These are phyloP conservation scores for Gryon sp. DNA, from an alignment of 1,140 invertebrate species.

Conservation along the genomic window DNA sequence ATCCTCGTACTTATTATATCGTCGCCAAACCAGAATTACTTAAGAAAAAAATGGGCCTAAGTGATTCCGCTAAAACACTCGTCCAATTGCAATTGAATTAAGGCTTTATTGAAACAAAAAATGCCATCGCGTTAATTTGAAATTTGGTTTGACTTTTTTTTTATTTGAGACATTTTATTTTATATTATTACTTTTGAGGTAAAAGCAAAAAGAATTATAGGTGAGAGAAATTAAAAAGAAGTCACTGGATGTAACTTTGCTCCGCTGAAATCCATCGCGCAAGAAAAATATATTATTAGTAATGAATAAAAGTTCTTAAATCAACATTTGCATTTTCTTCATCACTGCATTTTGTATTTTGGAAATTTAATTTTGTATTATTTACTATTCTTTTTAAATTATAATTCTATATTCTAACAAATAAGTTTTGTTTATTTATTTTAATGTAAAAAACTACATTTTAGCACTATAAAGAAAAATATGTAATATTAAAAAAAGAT, in stretches of 20 bases:
- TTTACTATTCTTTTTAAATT: slow-evolving; percentile 2
- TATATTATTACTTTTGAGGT: slow-evolving; percentile 1
- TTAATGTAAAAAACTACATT: too few species aligned
- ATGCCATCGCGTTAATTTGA: not conserved
- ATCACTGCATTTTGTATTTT: not conserved
- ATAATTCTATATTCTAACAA: slow-evolving; percentile 7
- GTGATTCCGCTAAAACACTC: slow-evolving; percentile 22
- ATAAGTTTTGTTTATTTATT: too few species aligned
- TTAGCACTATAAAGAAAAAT: too few species aligned
- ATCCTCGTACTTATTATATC: slow-evolving; percentile 14
- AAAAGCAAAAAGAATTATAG: slow-evolving; percentile 5
- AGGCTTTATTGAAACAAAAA: slow-evolving; percentile 10
- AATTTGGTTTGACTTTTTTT: not conserved
- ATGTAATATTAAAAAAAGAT: too few species aligned
- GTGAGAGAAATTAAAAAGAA: slow-evolving; percentile 39
- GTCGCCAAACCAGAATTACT: not conserved
- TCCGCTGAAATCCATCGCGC: slow-evolving; percentile 47
- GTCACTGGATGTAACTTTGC: slow-evolving; percentile 46
- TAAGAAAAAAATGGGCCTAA: slow-evolving; percentile 3
- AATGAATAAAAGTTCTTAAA: slow-evolving; percentile 67
- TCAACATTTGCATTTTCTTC: slow-evolving; percentile 69
- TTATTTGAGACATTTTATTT: not conserved
- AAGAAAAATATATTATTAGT: slow-evolving; percentile 48
- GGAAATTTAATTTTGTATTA: too few species aligned
- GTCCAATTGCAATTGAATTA: not conserved